phyloP scores from a whole-genome alignment of 1,140 invertebrate species.

The Littorina saxatilis region DNA sequence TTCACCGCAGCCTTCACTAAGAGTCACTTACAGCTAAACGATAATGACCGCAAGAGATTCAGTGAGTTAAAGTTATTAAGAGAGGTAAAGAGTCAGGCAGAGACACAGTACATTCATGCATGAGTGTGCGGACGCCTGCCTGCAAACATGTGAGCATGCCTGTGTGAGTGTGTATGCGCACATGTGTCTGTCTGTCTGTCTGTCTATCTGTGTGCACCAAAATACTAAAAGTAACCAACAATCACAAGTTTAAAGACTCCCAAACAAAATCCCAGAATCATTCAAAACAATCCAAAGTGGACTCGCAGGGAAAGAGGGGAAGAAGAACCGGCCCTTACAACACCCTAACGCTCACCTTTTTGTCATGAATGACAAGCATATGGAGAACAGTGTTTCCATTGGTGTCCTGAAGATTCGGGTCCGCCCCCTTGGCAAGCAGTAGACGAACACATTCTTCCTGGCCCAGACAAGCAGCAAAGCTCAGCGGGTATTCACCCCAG shows the following conservation, averaged over 20 bases:
- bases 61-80: not conserved
- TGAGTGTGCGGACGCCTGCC: not conserved
- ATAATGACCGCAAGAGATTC: not conserved
- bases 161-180: constrained; percentile 14
- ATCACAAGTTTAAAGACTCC: no score
- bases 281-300: no score
- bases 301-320: not conserved
- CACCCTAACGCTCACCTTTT: constrained; percentile 81
- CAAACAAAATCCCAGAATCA: no score
- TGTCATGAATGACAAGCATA: constrained; percentile 97
- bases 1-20: no score
- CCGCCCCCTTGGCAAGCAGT: constrained; percentile 90
- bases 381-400: constrained; percentile 98
- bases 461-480: constrained; percentile 96
- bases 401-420: constrained; percentile 95
- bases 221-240: no score
- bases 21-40: no score
- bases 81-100: not conserved
- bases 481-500: constrained; percentile 98
- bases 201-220: not conserved
- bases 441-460: constrained; percentile 98
- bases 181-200: not conserved
- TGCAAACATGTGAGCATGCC: not conserved
- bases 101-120: not conserved
- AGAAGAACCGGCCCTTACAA: not conserved